Conservation (phyloP, 2,888 invertebrate genomes). For the Gymnosoma rotundatum region DNA sequence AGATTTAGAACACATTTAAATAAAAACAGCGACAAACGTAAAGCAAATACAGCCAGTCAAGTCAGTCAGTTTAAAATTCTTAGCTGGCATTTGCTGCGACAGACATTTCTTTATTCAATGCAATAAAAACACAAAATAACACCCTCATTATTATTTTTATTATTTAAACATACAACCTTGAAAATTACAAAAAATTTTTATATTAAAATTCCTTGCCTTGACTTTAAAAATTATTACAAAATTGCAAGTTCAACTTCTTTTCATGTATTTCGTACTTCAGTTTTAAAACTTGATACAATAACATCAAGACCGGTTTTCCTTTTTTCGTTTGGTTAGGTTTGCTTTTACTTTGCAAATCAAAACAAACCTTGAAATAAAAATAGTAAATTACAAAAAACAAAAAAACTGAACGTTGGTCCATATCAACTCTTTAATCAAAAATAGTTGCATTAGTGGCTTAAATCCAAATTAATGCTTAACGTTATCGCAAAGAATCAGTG, state of each 20-base stretch:
- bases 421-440: no score
- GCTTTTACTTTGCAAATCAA: no score
- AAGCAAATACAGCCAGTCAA: neutral
- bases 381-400: no score
- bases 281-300: slow-evolving; percentile 4
- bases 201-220: slow-evolving; percentile 5
- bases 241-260: slow-evolving; percentile 26
- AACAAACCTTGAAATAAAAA: no score
- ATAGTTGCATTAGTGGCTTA: no score
- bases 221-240: slow-evolving; percentile 21
- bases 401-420: no score
- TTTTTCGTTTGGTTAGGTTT: neutral
- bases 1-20: neutral
- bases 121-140: neutral
- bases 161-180: slow-evolving; percentile 28
- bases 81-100: neutral
- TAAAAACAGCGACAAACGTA: no score
- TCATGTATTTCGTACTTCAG: neutral
- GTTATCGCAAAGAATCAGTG: no score
- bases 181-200: neutral
- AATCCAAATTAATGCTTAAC: no score
- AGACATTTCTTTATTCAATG: slow-evolving; percentile 5
- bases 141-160: neutral
- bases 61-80: neutral
- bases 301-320: neutral